Evolutionary conservation across 1,140 invertebrate species (phyloP).

Genomic region (Aphelenchoides besseyi): DNA sequence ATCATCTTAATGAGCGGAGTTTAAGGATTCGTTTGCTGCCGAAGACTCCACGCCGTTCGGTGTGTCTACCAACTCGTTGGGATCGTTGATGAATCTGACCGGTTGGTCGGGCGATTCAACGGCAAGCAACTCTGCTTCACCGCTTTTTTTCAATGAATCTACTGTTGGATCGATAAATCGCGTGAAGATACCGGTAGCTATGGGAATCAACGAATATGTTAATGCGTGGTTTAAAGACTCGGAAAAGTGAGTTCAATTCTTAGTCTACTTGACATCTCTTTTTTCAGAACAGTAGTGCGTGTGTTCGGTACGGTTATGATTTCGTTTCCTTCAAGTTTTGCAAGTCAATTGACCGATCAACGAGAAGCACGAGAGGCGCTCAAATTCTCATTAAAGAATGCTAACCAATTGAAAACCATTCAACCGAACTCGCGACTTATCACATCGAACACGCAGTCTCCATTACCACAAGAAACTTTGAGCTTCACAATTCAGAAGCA

Average conservation of each 20-base stretch:
- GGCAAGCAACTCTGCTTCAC: constrained; percentile 47
- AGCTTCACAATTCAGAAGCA: constrained; percentile 45
- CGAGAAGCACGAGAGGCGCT: constrained; percentile 39
- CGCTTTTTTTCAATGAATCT: constrained; percentile 20
- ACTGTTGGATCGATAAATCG: background rate
- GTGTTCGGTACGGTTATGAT: constrained; percentile 56
- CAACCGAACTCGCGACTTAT: constrained; percentile 53
- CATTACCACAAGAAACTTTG: constrained; percentile 27
- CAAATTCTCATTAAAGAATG: constrained; percentile 40
- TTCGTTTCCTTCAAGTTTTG: constrained; percentile 45
- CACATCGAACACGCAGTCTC: background rate
- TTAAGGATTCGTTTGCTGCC: constrained; percentile 26
- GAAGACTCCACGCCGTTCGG: constrained; percentile 33
- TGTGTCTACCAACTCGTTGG: constrained; percentile 24
- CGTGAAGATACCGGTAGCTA: constrained; percentile 47
- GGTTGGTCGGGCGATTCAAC: constrained; percentile 39
- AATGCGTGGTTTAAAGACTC: constrained; percentile 55
- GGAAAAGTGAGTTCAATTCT: constrained; percentile 25
- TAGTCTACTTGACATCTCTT: background rate
- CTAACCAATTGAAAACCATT: constrained; percentile 41
- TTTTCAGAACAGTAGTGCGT: constrained; percentile 42
- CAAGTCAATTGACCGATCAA: constrained; percentile 39
- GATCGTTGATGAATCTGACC: constrained; percentile 27
- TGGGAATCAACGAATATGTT: constrained; percentile 55
- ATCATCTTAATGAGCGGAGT: background rate